Base-by-base conservation (phyloP, 2,797 vertebrate species). In the Otolemur crassicaudatus region DNA sequence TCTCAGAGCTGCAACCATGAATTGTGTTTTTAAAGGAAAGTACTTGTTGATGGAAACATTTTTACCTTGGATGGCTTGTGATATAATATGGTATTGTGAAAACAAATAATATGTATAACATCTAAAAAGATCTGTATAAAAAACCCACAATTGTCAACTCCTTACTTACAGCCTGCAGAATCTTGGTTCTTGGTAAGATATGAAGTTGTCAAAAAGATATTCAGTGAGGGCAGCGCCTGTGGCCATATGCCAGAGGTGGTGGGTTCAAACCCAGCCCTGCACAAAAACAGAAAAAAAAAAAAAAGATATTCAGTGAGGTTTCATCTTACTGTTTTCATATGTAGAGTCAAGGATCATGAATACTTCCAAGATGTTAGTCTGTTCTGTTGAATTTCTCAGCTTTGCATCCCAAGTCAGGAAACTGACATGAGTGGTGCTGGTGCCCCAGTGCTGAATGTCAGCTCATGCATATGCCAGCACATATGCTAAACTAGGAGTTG, bases 301-400 rank as follows among this genome's bases (percentile, higher is more conserved):
- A 86, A 92, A 93, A 92, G 86, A 93, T 65, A 61, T 65, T 76
- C 43, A 92, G 76, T 72, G 63, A 89, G 29, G 40, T 87, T 86
- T 86, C 73, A 60, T 92, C 43, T 92, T 86, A 94, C 60, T 90
- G 75, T 80, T 96, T 96, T 97, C 49, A 90, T 65, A 90, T 61
- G 43, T 65, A 85, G 87, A 75, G 81, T 73, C 77, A 93, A 95
- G 80, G 77, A 85, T 69, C 92, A 81, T 34, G 73, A 92, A 94
- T 92, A 70, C 17, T 94, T 95, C 73, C 53, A 95, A 97, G 95
- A 94, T 93, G 90, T 88, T 94, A 46, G 69, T 69, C 61, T 97
- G 82, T 91, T 95, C 82, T 70, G 49, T 31, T 92, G 82, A 88
- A 67, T 96, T 96, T 92, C 82, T 88, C 88, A 97, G 96, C 82